A percentile compares a stretch with the other conserved stretches of the same genome.
These are phyloP conservation scores for Cricetomys ansorgei DNA, from an alignment of 2,113 vertebrate genomes.

Conservation along the genomic window DNA sequence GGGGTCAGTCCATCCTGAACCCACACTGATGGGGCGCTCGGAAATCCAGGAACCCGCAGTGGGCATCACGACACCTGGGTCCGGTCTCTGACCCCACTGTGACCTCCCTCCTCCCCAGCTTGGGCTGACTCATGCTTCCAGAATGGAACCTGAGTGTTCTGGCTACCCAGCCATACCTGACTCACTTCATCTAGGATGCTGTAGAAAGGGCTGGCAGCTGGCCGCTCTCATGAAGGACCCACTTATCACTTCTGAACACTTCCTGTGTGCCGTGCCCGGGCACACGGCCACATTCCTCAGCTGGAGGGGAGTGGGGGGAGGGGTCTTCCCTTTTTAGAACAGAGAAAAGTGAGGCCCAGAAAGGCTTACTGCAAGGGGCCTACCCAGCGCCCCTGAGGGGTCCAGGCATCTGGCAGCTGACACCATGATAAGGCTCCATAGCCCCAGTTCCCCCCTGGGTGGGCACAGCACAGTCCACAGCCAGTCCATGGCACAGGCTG, in stretches of 20 bases:
- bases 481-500: background rate
- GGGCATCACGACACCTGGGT: constrained; percentile 14
- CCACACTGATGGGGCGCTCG: background rate
- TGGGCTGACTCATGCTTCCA: constrained; percentile 71
- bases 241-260: background rate
- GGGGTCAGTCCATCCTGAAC: background rate
- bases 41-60: background rate
- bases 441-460: background rate
- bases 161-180: background rate
- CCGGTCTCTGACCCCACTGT: constrained; percentile 49
- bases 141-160: constrained; percentile 20
- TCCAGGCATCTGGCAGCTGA: background rate
- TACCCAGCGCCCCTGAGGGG: background rate
- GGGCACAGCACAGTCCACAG: background rate
- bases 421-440: background rate
- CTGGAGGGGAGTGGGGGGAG: background rate
- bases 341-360: background rate
- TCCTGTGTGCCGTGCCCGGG: background rate
- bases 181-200: background rate
- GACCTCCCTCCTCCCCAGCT: constrained; percentile 38
- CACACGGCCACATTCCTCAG: background rate
- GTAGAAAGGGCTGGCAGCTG: background rate
- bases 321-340: background rate
- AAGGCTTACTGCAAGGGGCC: background rate
- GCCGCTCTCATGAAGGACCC: background rate